Percentiles rank a stretch among this genome's conserved stretches.
These are phyloP conservation scores for Euwallacea fornicatus DNA, from an alignment of 1,140 invertebrate species.

Conservation along the genomic window DNA sequence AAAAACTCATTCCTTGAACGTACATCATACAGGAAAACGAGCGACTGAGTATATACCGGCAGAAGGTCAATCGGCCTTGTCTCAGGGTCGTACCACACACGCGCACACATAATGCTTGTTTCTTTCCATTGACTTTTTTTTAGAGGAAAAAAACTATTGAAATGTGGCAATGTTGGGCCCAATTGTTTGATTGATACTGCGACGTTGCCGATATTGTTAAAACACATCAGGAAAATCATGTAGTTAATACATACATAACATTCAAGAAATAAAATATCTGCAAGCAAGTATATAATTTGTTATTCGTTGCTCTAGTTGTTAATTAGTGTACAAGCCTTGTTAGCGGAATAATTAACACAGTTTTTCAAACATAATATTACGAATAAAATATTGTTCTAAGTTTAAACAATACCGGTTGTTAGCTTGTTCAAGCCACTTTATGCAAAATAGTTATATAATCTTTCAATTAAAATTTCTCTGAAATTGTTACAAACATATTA, in stretches of 20 bases:
- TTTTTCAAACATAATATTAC: constrained; percentile 16
- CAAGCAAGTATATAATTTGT: too few relatives aligned
- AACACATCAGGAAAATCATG: too few relatives aligned
- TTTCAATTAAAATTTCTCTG: not conserved
- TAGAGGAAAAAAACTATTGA: too few relatives aligned
- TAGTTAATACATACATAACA: too few relatives aligned
- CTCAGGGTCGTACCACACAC: constrained; percentile 1
- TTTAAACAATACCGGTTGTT: constrained; percentile 6
- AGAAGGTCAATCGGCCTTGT: constrained; percentile 10
- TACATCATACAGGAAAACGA: too few relatives aligned
- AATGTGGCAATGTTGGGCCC: too few relatives aligned
- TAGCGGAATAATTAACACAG: constrained; percentile 24
- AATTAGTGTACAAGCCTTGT: constrained; percentile 23
- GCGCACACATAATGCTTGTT: not conserved
- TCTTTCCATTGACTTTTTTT: too few relatives aligned
- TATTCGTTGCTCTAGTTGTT: constrained; percentile 30
- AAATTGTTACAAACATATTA: too few relatives aligned
- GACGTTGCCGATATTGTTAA: too few relatives aligned
- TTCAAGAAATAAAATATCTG: too few relatives aligned
- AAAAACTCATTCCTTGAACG: too few relatives aligned
- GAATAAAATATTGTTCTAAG: constrained; percentile 22
- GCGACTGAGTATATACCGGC: not conserved
- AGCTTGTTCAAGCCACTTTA: constrained; percentile 3
- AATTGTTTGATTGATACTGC: too few relatives aligned
- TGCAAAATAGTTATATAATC: constrained; percentile 22